These are phyloP conservation scores for Colossoma macropomum DNA, from an alignment of 2,113 vertebrate species.

Conservation along the genomic window DNA sequence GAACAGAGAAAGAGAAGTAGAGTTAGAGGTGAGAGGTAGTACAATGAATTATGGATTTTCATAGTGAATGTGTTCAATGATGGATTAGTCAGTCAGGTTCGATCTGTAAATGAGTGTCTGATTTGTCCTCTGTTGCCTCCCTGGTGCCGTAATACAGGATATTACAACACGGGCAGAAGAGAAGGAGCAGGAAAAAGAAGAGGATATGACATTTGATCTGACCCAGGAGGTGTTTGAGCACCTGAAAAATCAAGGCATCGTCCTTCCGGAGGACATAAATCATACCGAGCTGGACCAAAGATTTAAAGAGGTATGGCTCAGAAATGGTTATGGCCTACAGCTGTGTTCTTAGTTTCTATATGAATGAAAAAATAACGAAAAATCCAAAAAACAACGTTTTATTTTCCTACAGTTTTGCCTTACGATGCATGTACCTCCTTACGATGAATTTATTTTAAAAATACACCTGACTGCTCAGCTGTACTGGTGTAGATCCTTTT, in stretches of 20 bases:
- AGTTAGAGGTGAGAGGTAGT: too few species aligned
- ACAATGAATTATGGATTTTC: background rate
- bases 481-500: too few species aligned
- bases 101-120: background rate
- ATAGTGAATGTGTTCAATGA: background rate
- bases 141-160: constrained; percentile 22
- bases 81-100: constrained; percentile 9
- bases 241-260: constrained; percentile 74
- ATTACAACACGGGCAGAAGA: constrained; percentile 23
- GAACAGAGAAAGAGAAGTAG: background rate
- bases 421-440: too few species aligned
- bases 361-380: too few species aligned
- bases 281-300: constrained; percentile 71
- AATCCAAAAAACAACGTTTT: too few species aligned
- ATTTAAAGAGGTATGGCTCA: constrained; percentile 76
- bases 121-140: background rate
- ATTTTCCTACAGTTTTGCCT: too few species aligned
- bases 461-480: too few species aligned
- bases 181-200: constrained; percentile 72
- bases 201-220: constrained; percentile 53
- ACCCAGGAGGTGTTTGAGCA: constrained; percentile 74
- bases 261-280: constrained; percentile 74
- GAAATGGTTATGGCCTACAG: too few species aligned
- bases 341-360: too few species aligned
- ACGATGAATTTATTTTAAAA: too few species aligned